Conservation (phyloP, 2,113 vertebrate species). For the Corvus cornix region DNA sequence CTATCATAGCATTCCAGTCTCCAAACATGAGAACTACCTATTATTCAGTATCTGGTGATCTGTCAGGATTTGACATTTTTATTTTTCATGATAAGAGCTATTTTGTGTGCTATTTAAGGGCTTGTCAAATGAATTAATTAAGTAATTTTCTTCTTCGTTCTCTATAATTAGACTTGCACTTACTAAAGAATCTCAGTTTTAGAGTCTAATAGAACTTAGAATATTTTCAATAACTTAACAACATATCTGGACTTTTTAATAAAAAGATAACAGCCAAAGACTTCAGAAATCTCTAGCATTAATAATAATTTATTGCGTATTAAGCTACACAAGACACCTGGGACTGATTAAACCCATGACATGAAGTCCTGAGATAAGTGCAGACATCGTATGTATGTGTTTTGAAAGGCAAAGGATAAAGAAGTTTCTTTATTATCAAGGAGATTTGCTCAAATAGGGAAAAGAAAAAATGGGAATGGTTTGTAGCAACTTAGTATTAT, state of each 20-base stretch:
- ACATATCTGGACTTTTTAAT: neutral
- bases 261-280: neutral
- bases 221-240: neutral
- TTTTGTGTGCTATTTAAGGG: neutral
- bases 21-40: neutral
- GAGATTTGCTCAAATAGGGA: neutral
- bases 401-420: neutral
- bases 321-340: neutral
- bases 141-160: neutral
- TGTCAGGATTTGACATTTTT: neutral
- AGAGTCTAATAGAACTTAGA: neutral
- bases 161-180: neutral
- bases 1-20: neutral
- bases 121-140: neutral
- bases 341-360: fast-evolving
- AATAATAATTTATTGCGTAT: neutral
- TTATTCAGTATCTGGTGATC: neutral
- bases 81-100: neutral
- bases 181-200: neutral
- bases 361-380: neutral
- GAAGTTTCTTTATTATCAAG: neutral
- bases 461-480: neutral
- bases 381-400: fast-evolving
- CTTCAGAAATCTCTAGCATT: neutral
- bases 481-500: neutral